phyloP scores from a whole-genome alignment of 2,888 invertebrate species.

The Holacanthella duospinosa region DNA sequence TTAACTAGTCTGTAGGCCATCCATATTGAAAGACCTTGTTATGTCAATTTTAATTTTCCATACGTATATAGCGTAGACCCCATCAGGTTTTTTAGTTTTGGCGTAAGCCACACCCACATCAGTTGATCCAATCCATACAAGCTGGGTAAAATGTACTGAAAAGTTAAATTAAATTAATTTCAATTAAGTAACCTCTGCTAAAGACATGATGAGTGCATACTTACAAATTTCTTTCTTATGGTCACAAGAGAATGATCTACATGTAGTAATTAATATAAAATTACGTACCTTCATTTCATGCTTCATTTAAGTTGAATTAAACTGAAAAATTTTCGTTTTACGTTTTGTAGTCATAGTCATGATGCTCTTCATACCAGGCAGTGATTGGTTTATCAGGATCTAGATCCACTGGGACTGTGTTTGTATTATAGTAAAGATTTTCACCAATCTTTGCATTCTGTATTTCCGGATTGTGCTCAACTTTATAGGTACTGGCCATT shows the following conservation, averaged over 20 bases:
- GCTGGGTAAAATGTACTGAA: conserved; percentile 10
- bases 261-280: not conserved
- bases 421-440: conserved; percentile 6
- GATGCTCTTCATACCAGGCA: conserved; percentile 2
- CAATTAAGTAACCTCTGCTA: not conserved
- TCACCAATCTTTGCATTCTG: conserved; percentile 4
- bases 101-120: conserved; percentile 5
- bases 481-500: not conserved
- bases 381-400: not conserved
- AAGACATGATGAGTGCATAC: no score
- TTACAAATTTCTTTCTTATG: conserved; percentile 3
- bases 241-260: not conserved
- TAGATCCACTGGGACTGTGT: not conserved
- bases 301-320: not conserved
- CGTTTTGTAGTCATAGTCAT: conserved; percentile 4
- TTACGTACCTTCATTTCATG: not conserved
- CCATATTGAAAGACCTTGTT: no score
- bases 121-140: conserved; percentile 8
- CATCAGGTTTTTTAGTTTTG: not conserved
- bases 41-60: no score
- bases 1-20: no score
- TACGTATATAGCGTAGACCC: not conserved
- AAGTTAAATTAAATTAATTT: not conserved
- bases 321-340: not conserved
- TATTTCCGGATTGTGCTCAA: conserved; percentile 1